Evolutionary conservation across 2,888 invertebrate genomes (phyloP), one percentile per base, ranked within the genome.

Genomic region (Spodoptera picta): DNA sequence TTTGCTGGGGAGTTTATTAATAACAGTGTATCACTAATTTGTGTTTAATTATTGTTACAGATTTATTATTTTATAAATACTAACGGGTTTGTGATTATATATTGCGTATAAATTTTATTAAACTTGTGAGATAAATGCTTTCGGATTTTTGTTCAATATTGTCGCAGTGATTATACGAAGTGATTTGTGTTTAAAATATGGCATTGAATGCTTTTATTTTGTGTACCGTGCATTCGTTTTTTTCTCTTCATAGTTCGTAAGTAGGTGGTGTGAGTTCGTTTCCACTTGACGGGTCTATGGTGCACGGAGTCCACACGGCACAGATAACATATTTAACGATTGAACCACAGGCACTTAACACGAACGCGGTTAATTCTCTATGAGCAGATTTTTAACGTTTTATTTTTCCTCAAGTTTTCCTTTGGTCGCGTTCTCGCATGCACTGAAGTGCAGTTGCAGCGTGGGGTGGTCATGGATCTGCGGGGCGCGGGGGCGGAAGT

Each of bases 381-480:
- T 74, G 23, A 49, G 36, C 60, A 62, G 48, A 31, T 12, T 50
- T 58, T 60, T 58, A 61, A 61, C 83, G 81, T 83, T 82, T 77
- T 83, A 79, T 84, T 86, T 87, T 85, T 80, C 82, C 46, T 14
- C 56, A 70, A 79, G 83, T 80, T 86, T 87, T 83, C 85, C 82
- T 73, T 83, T 84, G 80, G 81, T 84, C 84, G 87, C 90, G 92
- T 85, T 87, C 86, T 82, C 80, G 86, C 83, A 87, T 94, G 94
- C 94, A 94, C 93, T 94, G 92, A 84, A 92, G 84, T 94, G 94
- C 94, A 94, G 90, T 92, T 93, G 94, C 93, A 93, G 83, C 81
- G 64, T 69, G 67, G 75, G 78, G 78, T 52, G 66, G 65, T 79
- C 78, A 78, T 84, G 85, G 88, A 84, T 83, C 77, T 78, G 50